Percentiles rank a stretch among this genome's conserved stretches.
These are phyloP conservation scores for Corbicula japonica DNA, from an alignment of 2,888 invertebrate species.

Conservation along the genomic window DNA sequence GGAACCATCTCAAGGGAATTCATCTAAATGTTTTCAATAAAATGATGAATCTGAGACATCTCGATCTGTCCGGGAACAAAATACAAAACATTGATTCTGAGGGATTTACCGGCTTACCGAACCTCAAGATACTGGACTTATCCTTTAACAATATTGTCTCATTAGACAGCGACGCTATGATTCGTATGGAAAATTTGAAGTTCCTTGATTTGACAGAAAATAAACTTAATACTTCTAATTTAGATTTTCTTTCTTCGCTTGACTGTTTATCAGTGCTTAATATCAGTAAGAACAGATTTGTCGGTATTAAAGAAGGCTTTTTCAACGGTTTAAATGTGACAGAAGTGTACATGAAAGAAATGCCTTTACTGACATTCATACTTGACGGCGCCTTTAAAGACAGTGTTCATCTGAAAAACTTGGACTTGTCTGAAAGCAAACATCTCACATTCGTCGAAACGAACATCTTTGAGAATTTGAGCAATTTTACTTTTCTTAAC, in stretches of 20 bases:
- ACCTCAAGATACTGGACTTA: constrained; percentile 27
- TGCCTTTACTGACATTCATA: not conserved
- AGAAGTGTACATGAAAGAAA: not conserved
- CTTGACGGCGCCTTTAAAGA: constrained; percentile 18
- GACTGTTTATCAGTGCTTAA: not conserved
- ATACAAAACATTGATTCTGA: constrained; percentile 15
- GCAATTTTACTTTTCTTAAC: not conserved
- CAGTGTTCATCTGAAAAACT: constrained; percentile 1
- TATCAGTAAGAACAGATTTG: constrained; percentile 12
- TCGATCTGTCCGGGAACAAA: constrained; percentile 26
- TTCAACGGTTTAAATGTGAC: not conserved
- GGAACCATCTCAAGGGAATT: constrained; percentile 9
- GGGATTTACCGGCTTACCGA: not conserved
- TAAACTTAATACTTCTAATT: not conserved
- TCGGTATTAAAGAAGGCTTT: constrained; percentile 1
- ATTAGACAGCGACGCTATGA: constrained; percentile 13
- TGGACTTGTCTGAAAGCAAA: constrained; percentile 24
- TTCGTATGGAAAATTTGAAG: not conserved
- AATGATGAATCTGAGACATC: constrained; percentile 12
- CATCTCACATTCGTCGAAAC: constrained; percentile 28
- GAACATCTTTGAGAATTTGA: constrained; percentile 6
- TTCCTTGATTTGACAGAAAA: constrained; percentile 6
- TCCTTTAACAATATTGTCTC: constrained; percentile 19
- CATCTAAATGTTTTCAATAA: constrained; percentile 14
- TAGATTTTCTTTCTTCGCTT: constrained; percentile 12